Conservation (phyloP, 2,797 vertebrate genomes). For the Anguilla obscura region DNA sequence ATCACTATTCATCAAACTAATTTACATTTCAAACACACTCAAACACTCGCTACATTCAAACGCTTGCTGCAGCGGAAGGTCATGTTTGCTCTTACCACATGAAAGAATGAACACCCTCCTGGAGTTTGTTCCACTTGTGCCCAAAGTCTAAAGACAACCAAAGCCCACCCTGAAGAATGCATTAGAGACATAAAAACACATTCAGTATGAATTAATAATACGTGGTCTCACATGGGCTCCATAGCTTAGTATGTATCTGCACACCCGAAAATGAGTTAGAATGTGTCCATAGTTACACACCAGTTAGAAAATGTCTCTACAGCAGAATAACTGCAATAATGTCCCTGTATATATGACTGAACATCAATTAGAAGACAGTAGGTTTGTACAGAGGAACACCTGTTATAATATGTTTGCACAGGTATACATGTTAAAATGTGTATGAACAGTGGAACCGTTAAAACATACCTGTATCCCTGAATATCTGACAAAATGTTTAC, state of each 20-base stretch:
- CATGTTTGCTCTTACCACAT: constrained; percentile 71
- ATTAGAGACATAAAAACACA: neutral
- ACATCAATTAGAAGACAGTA: neutral
- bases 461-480: neutral
- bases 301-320: neutral
- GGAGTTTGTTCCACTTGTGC: constrained; percentile 70
- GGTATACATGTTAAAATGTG: neutral
- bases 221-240: neutral
- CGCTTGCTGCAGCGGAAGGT: neutral
- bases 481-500: neutral
- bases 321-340: neutral
- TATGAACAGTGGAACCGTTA: neutral
- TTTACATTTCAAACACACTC: neutral
- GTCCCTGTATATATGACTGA: neutral
- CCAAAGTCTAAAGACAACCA: constrained; percentile 80
- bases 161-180: constrained; percentile 61
- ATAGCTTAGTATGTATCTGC: neutral
- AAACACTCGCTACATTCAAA: neutral
- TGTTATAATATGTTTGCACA: neutral
- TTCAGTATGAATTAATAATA: neutral
- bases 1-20: neutral
- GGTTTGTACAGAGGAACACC: neutral
- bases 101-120: constrained; percentile 74
- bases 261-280: neutral
- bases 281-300: neutral